Evolutionary conservation across 1,140 invertebrate species (phyloP), one percentile per base, ranked within the genome.

Genomic region (Macrobrachium rosenbergii): DNA sequence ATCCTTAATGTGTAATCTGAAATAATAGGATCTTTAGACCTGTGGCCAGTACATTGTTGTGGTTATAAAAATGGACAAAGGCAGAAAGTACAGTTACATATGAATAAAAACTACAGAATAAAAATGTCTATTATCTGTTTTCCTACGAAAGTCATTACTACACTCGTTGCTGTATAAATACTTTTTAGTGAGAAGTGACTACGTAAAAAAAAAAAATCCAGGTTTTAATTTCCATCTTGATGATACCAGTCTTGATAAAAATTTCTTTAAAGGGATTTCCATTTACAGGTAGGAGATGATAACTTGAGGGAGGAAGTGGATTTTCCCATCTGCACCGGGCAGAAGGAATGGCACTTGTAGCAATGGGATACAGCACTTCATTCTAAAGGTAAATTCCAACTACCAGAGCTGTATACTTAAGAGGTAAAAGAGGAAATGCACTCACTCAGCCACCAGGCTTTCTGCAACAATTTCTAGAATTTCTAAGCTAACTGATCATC

Each of bases 301-400:
- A 80, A 60, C 60, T 37, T 60, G 17, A 28, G 63, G 52, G 28
- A 60, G n/a, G 43, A 76, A 45, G 16, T 83, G 28, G 59, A 52
- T 59, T 28, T 87, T 81, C 81, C 85, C 72, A 80, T 87, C 85
- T 87, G 85, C 85, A 87, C 85, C 85, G 59, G 85, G 85, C 85
- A 87, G 85, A 87, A 87, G 58, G 78, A 87, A 81, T 64, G 67
- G 72, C 69, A 81, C 78, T 82, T 82, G 52, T 17, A 76, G 59
- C 78, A 85, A 58, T 63, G 81, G 72, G 72, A 59, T 43, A 60
- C 21, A 21, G 45, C 45, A 21, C 28, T 80, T 80, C 37, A 63
- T 83, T 83, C 45, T 76, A 45, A 58, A 45, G 75, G 59, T 60
- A 75, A 75, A 81, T 81, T 81, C 69, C 85, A 87, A 87, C 85